Evolutionary conservation across 2,113 vertebrate genomes (phyloP).

Genomic region (Bufo bufo): DNA sequence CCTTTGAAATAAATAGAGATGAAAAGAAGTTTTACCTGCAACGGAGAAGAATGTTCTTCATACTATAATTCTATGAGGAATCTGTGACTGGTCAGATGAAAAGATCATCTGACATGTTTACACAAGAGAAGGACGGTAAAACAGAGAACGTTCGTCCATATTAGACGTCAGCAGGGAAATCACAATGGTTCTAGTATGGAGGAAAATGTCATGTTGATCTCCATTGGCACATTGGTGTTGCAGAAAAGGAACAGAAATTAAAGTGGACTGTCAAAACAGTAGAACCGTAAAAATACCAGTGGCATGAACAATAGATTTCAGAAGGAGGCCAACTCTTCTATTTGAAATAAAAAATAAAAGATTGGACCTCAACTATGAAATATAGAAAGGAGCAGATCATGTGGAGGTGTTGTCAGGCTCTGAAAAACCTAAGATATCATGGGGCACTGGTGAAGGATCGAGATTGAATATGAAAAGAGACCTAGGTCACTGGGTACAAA

Average conservation of each 20-base stretch:
- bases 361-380: no score
- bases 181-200: background rate
- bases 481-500: no score
- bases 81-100: background rate
- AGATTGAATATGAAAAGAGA: no score
- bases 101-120: constrained; percentile 36
- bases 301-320: background rate
- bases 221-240: background rate
- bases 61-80: constrained; percentile 1
- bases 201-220: background rate
- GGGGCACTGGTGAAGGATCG: no score
- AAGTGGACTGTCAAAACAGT: background rate
- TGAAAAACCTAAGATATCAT: no score
- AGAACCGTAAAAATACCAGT: background rate
- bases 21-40: constrained; percentile 26
- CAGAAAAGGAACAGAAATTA: background rate
- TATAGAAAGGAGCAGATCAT: no score
- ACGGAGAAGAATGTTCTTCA: background rate
- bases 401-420: no score
- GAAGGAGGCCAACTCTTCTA: background rate
- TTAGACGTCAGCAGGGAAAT: background rate
- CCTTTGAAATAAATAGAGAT: background rate
- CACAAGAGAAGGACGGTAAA: background rate
- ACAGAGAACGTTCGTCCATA: background rate
- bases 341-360: background rate